Evolutionary conservation across 1,140 invertebrate genomes (phyloP).

Genomic region (Ceratoteleas bidentatus): DNA sequence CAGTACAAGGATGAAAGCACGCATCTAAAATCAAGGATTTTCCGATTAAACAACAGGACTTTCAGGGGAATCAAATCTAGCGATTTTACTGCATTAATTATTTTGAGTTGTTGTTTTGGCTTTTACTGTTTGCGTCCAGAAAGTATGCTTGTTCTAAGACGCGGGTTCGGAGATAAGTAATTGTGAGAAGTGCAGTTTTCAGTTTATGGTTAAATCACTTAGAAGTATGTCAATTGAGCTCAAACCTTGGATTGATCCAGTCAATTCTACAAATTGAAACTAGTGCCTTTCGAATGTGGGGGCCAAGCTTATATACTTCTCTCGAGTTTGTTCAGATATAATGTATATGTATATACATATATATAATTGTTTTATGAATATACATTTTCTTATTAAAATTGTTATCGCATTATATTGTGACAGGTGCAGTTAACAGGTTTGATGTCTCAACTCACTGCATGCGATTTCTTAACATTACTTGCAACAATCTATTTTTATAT

Average conservation of each 20-base stretch:
- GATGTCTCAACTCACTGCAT: too few relatives aligned
- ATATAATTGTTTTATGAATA: too few relatives aligned
- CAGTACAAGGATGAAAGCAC: slow-evolving; percentile 17
- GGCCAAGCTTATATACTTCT: slow-evolving; percentile 3
- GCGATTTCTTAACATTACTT: too few relatives aligned
- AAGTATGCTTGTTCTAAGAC: too few relatives aligned
- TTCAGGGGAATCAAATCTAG: not conserved
- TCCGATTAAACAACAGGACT: too few relatives aligned
- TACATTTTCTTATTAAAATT: slow-evolving; percentile 11
- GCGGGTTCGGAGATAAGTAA: too few relatives aligned
- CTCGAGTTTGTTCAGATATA: not conserved
- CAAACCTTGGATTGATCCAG: slow-evolving; percentile 20
- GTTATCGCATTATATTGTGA: slow-evolving; percentile 6
- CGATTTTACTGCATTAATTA: not conserved
- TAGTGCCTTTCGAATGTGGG: not conserved
- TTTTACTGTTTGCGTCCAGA: too few relatives aligned
- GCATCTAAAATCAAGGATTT: slow-evolving; percentile 24
- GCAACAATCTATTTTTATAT: too few relatives aligned
- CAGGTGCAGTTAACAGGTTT: slow-evolving; percentile 1
- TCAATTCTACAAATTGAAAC: slow-evolving; percentile 11
- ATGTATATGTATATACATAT: slow-evolving; percentile 1
- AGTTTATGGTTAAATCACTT: not conserved
- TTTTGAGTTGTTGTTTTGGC: too few relatives aligned
- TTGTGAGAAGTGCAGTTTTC: too few relatives aligned
- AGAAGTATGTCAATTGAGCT: not conserved